Conservation (phyloP, 2,113 vertebrate genomes). For the Caretta caretta region DNA sequence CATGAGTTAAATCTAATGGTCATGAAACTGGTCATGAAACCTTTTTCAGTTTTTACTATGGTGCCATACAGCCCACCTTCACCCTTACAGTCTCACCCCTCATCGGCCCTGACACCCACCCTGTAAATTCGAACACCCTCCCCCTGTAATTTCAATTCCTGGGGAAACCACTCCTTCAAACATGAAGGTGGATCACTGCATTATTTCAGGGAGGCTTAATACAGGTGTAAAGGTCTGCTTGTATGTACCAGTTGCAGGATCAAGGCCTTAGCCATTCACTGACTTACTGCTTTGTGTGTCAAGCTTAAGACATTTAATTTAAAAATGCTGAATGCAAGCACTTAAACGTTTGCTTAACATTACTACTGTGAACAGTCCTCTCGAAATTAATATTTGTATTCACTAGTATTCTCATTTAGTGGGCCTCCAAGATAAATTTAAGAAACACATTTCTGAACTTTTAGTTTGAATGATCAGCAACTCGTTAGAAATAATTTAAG, state of each 20-base stretch:
- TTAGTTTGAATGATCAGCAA: not conserved
- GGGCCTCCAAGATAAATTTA: not conserved
- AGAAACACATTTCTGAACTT: not conserved
- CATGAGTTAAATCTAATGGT: too few species aligned
- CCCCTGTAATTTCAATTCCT: too few species aligned
- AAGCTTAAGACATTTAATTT: not conserved
- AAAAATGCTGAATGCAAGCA: not conserved
- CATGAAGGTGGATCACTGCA: rapidly evolving
- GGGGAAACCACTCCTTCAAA: not conserved
- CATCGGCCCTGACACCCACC: too few species aligned
- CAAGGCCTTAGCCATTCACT: not conserved
- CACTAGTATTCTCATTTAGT: not conserved
- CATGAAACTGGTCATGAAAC: too few species aligned
- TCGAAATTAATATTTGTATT: not conserved
- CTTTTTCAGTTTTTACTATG: too few species aligned
- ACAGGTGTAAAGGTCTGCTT: not conserved
- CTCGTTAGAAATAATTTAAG: not conserved
- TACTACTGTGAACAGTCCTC: not conserved
- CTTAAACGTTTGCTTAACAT: not conserved
- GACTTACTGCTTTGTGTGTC: not conserved
- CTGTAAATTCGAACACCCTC: too few species aligned
- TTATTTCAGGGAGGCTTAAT: not conserved
- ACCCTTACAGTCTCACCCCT: too few species aligned
- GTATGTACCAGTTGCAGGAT: not conserved
- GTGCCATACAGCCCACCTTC: too few species aligned